Base-by-base conservation (phyloP, 2,113 vertebrate species). In the Motacilla tschutschensis region DNA sequence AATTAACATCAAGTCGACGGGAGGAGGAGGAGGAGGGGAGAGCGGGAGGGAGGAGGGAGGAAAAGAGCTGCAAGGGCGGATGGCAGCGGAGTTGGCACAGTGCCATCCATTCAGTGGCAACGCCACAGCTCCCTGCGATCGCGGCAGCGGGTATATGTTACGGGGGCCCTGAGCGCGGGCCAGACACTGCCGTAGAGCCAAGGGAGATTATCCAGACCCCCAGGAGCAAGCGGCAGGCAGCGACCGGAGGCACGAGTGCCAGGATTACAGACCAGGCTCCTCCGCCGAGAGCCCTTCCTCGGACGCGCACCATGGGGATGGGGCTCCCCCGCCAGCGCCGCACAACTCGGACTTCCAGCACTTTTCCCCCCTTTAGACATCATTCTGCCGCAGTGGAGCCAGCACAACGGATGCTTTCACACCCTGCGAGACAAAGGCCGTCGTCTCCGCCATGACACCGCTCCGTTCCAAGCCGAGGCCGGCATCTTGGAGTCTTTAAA, bases 81-180 rank as follows among this genome's bases (percentile, higher is more conserved):
- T 99, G 98, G 99, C 98, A 98, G 98, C 95, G 96, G 97, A 98
- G 98, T 98, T 99, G 99, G 99, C 99, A 99, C 98, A 58, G 98
- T 99, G 99, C 99, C 99, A 99, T 98, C 98, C 98, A 99, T 98
- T 99, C 98, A 99, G 98, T 98, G 98, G 98, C 97, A 98, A 98
- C 97, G 97, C 98, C 98, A 99, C 98, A 88, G 97, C 97, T 98
- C 96, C 97, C 97, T 96, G 97, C 83, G 96, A 96, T 97, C 97
- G 96, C 96, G 96, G 97, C 96, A 96, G 96, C 97, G 98, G 98
- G 98, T 98, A 98, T 97, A 98, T 97, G 96, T 97, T 97, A 97
- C 96, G 91, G 93, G 96, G 97, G 97, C 96, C 97, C 96, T 88
- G 96, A 93, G 94, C 94, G 93, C 94, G 96, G 97, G 96, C 96